Percentiles rank a stretch among this genome's conserved stretches.
phyloP scores from a whole-genome alignment of 2,888 invertebrate genomes.

The Drymonia ruficornis region DNA sequence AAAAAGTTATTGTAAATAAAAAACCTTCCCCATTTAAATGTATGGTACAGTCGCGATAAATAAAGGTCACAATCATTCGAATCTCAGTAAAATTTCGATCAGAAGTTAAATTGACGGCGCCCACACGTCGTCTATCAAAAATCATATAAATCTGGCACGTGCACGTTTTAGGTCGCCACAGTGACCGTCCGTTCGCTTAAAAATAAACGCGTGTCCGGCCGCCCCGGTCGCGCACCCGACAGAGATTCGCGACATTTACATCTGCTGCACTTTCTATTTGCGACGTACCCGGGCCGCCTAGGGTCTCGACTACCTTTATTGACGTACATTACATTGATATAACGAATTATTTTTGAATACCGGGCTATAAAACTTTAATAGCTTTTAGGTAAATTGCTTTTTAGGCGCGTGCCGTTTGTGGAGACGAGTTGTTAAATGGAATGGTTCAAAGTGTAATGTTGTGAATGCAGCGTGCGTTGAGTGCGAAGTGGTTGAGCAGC shows the following conservation, averaged over 20 bases:
- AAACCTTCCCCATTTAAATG: constrained; percentile 21
- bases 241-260: constrained; percentile 71
- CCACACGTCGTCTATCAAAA: constrained; percentile 56
- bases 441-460: neutral
- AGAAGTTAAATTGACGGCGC: constrained; percentile 41
- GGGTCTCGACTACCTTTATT: constrained; percentile 26
- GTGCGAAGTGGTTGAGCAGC: constrained; percentile 31
- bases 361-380: constrained; percentile 8
- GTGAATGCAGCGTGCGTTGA: constrained; percentile 32
- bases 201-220: constrained; percentile 61
- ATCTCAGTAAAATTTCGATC: constrained; percentile 39
- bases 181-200: constrained; percentile 59
- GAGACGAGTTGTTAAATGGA: neutral
- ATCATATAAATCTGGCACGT: constrained; percentile 64
- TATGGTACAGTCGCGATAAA: constrained; percentile 21
- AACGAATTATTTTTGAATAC: constrained; percentile 5
- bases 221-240: constrained; percentile 33
- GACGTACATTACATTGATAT: constrained; percentile 10
- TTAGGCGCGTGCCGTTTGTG: neutral
- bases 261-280: constrained; percentile 77
- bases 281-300: constrained; percentile 52
- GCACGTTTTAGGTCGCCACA: constrained; percentile 61
- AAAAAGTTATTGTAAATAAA: constrained; percentile 20
- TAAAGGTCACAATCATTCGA: constrained; percentile 26
- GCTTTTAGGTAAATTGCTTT: constrained; percentile 1